Percentiles rank a stretch among this genome's conserved stretches.
Evolutionary conservation across 2,888 invertebrate species (phyloP).

Genomic region (Dastarcus helophoroides): DNA sequence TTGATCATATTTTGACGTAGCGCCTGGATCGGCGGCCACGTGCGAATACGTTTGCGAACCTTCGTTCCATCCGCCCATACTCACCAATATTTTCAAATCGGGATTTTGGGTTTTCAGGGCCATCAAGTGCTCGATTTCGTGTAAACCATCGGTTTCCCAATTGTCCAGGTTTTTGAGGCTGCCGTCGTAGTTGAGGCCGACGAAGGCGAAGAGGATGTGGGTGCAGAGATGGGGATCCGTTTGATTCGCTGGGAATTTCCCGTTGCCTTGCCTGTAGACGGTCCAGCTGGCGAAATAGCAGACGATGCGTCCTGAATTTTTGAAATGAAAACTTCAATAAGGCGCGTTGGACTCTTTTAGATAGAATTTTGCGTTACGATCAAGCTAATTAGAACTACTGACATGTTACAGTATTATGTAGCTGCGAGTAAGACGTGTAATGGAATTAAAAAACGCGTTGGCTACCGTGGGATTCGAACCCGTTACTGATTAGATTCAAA

Average conservation of each 20-base stretch:
- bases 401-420: too few relatives aligned
- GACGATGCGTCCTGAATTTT: too few relatives aligned
- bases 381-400: too few relatives aligned
- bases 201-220: constrained; percentile 23
- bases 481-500: too few relatives aligned
- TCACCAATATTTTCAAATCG: constrained; percentile 46
- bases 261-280: constrained; percentile 21
- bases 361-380: too few relatives aligned
- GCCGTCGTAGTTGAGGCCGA: constrained; percentile 20
- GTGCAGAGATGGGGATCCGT: constrained; percentile 24
- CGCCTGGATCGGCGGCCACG: constrained; percentile 38
- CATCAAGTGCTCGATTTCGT: constrained; percentile 8
- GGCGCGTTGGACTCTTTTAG: too few relatives aligned
- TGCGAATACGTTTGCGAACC: constrained; percentile 28
- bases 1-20: constrained; percentile 6
- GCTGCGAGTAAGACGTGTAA: too few relatives aligned
- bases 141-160: constrained; percentile 21
- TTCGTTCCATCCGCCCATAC: constrained; percentile 62
- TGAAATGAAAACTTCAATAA: too few relatives aligned
- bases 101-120: constrained; percentile 33
- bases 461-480: too few relatives aligned
- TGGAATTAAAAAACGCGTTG: too few relatives aligned
- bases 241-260: constrained; percentile 21
- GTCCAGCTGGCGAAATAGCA: constrained; percentile 27
- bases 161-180: constrained; percentile 12